Conservation (phyloP, 2,797 vertebrate species). For the Ctenosaura bakeri region DNA sequence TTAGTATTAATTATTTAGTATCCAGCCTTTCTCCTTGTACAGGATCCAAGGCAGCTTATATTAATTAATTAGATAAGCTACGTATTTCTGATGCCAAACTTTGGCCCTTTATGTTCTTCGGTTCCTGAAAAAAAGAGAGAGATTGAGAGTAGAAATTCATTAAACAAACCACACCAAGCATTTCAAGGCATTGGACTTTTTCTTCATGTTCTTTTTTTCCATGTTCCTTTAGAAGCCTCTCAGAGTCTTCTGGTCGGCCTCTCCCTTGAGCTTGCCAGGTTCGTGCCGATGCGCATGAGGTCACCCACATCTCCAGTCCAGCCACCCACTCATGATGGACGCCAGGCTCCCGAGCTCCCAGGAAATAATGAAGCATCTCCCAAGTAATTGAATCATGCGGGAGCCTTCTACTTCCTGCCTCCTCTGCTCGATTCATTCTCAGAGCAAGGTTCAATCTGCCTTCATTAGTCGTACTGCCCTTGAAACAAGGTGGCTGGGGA, state of each 20-base stretch:
- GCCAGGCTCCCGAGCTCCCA: constrained; percentile 62
- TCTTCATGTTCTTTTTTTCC: too few species aligned
- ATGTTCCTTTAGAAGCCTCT: not conserved
- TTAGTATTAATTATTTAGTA: too few species aligned
- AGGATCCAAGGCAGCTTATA: too few species aligned
- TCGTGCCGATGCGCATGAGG: not conserved
- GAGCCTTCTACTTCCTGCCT: constrained; percentile 55
- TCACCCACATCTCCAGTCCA: not conserved
- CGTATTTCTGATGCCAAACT: too few species aligned
- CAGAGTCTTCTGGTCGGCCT: not conserved
- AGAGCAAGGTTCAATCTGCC: constrained; percentile 73
- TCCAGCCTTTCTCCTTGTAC: too few species aligned
- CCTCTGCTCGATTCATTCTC: constrained; percentile 64
- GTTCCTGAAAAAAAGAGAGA: too few species aligned
- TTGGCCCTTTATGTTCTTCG: too few species aligned
- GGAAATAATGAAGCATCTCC: constrained; percentile 69
- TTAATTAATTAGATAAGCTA: too few species aligned
- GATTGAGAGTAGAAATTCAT: not conserved
- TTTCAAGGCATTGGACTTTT: too few species aligned
- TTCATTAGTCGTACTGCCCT: constrained; percentile 74
- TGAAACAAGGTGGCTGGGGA: constrained; percentile 56
- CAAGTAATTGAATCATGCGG: constrained; percentile 75
- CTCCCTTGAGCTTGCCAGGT: not conserved
- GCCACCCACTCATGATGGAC: constrained; percentile 53
- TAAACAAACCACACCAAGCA: not conserved